Conservation (phyloP, 2,113 vertebrate species). For the Lycaon pictus region DNA sequence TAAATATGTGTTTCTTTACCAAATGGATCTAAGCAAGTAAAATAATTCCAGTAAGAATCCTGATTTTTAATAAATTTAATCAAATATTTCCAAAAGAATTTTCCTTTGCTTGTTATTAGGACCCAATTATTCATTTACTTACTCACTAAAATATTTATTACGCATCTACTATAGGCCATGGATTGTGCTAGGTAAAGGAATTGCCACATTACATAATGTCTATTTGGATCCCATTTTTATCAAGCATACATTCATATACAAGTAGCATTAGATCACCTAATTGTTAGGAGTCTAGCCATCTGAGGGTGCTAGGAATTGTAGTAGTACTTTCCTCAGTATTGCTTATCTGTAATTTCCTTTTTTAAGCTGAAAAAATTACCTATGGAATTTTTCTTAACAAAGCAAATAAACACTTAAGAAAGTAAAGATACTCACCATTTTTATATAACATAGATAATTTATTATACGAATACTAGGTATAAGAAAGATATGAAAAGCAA, state of each 20-base stretch:
- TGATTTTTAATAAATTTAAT: background rate
- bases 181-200: background rate
- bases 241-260: background rate
- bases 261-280: background rate
- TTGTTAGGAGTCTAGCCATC: background rate
- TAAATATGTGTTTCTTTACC: background rate
- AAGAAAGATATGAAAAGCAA: slow-evolving; percentile 42
- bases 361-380: background rate
- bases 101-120: background rate
- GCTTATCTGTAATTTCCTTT: background rate
- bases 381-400: slow-evolving; percentile 16
- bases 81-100: background rate
- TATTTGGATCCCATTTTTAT: background rate
- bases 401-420: background rate
- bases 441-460: background rate
- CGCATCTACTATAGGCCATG: background rate
- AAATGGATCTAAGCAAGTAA: background rate
- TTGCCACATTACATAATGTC: background rate
- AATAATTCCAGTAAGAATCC: background rate
- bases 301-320: background rate
- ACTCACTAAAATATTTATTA: background rate
- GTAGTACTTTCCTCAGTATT: background rate
- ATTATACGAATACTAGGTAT: background rate
- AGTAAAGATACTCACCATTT: background rate
- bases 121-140: background rate